These are phyloP conservation scores for Anagrus nilaparvatae DNA, from an alignment of 1,140 invertebrate genomes.

Conservation along the genomic window DNA sequence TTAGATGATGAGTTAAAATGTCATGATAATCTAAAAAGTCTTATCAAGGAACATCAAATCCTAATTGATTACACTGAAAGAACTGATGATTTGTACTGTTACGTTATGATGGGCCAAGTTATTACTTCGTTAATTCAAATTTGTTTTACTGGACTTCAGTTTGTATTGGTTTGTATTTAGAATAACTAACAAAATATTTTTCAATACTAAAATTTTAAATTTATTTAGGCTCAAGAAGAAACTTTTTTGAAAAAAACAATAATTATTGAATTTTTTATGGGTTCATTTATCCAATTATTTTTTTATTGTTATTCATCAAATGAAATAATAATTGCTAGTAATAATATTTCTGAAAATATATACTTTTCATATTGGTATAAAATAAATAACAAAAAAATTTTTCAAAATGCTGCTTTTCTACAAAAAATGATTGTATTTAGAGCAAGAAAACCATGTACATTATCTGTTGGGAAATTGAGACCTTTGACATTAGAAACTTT, in stretches of 20 bases:
- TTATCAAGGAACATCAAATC: conserved; percentile 23
- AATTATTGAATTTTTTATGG: conserved; percentile 15
- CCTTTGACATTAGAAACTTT: conserved; percentile 20
- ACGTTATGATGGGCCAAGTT: conserved; percentile 20
- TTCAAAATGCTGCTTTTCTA: conserved; percentile 16
- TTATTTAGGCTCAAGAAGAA: neutral
- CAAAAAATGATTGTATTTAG: conserved; percentile 17
- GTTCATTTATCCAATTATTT: conserved; percentile 17
- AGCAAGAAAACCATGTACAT: conserved; percentile 16
- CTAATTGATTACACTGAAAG: conserved; percentile 20
- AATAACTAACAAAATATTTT: neutral
- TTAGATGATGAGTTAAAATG: neutral
- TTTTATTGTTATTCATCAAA: conserved; percentile 23
- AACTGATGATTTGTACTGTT: conserved; percentile 21
- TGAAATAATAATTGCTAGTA: conserved; percentile 20
- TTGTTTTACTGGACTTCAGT: conserved; percentile 22
- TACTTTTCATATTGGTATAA: conserved; percentile 21
- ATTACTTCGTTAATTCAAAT: conserved; percentile 19
- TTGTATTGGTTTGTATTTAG: conserved; percentile 18
- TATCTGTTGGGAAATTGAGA: conserved; percentile 22
- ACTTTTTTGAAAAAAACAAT: neutral
- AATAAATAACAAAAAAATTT: conserved; percentile 1
- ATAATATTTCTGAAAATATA: conserved; percentile 16
- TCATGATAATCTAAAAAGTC: conserved; percentile 16
- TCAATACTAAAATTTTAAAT: neutral